Evolutionary conservation across 2,797 vertebrate species (phyloP).

Genomic region (Poecilia gillii): DNA sequence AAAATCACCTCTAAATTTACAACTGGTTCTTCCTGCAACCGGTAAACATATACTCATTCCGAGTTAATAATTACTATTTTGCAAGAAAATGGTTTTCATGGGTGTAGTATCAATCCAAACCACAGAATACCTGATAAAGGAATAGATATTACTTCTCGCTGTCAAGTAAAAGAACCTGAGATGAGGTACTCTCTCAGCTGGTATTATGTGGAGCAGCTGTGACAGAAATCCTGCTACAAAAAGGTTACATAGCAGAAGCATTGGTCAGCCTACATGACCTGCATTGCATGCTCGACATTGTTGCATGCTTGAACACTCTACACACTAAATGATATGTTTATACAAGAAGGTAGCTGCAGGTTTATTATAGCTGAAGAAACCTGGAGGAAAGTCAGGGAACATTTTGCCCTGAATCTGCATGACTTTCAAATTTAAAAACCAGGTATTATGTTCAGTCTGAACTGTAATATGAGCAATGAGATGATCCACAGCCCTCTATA

Average conservation of each 20-base stretch:
- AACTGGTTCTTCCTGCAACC: not conserved
- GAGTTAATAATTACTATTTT: constrained; percentile 7
- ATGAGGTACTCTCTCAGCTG: constrained; percentile 32
- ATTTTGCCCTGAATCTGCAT: not conserved
- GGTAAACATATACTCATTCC: constrained; percentile 1
- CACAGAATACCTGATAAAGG: constrained; percentile 31
- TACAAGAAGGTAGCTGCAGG: constrained; percentile 34
- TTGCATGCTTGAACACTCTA: constrained; percentile 21
- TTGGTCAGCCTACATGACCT: constrained; percentile 23
- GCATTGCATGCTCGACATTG: not conserved
- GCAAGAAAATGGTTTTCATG: constrained; percentile 5
- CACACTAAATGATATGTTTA: constrained; percentile 27
- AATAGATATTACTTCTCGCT: constrained; percentile 24
- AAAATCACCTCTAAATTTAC: constrained; percentile 18
- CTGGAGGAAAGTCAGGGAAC: constrained; percentile 11
- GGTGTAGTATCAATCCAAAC: constrained; percentile 13
- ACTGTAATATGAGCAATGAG: not conserved
- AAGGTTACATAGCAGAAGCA: constrained; percentile 33
- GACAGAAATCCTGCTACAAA: constrained; percentile 22
- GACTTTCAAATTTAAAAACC: constrained; percentile 1
- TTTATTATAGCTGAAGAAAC: not conserved
- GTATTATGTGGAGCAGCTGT: constrained; percentile 7
- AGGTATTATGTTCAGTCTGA: not conserved
- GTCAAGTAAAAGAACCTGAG: constrained; percentile 20
- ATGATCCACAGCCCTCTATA: constrained; percentile 7